Conservation (phyloP, 2,113 vertebrate genomes). For the Phyllostomus hastatus region DNA sequence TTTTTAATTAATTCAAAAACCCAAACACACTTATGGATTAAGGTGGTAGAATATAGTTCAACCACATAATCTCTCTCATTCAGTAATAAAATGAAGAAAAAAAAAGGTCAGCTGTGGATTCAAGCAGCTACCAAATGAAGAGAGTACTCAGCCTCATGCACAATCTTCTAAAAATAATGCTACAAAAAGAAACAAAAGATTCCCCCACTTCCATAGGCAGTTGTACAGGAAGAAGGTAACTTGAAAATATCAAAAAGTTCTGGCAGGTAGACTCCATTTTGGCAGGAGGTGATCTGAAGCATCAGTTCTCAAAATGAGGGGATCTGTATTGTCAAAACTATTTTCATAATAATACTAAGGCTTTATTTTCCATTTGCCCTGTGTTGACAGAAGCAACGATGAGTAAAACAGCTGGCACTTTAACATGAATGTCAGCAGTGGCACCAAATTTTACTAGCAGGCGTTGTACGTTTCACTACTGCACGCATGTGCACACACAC, state of each 20-base stretch:
- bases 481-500: neutral
- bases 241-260: neutral
- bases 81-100: neutral
- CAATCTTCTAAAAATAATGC: neutral
- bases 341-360: neutral
- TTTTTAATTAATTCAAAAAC: slow-evolving; percentile 8
- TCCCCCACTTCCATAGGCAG: neutral
- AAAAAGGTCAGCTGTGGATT: neutral
- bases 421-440: neutral
- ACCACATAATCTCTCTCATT: neutral
- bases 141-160: neutral
- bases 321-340: neutral
- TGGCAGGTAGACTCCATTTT: neutral
- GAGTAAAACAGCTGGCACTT: neutral
- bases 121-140: neutral
- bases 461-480: neutral
- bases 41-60: neutral
- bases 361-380: neutral
- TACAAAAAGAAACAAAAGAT: neutral
- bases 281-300: neutral
- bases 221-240: neutral
- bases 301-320: neutral
- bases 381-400: neutral
- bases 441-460: neutral
- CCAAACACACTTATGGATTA: neutral